These are phyloP conservation scores for Hypanus sabinus DNA, from an alignment of 2,113 vertebrate species.

Conservation along the genomic window DNA sequence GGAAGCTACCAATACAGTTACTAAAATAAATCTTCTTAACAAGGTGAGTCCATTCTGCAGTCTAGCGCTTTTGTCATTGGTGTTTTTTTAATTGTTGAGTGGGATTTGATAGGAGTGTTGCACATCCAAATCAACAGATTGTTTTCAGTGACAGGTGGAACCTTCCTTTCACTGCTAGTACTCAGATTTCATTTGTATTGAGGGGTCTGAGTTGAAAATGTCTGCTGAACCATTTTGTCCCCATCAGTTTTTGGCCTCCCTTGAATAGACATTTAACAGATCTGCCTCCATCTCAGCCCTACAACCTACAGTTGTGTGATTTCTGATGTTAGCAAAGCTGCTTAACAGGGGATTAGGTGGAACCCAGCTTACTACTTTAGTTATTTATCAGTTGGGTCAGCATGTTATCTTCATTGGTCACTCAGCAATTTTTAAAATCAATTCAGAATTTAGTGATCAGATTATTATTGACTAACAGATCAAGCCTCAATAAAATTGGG, in stretches of 20 bases:
- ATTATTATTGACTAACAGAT: not conserved
- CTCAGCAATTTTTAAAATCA: not conserved
- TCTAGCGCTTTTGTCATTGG: not conserved
- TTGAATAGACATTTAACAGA: not conserved
- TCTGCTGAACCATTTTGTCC: not conserved
- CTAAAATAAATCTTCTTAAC: conserved; percentile 96
- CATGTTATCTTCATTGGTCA: not conserved
- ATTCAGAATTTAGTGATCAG: not conserved
- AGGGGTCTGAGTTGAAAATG: not conserved
- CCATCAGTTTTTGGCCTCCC: not conserved
- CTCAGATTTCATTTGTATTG: not conserved
- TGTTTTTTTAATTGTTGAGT: not conserved
- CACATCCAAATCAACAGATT: not conserved
- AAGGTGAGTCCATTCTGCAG: conserved; percentile 60
- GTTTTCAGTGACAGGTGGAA: not conserved
- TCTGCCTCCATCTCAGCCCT: not conserved
- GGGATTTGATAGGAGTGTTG: too few relatives aligned
- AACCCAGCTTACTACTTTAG: not conserved
- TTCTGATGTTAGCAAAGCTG: not conserved
- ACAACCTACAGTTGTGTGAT: not conserved
- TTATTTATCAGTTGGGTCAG: not conserved
- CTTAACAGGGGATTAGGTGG: not conserved
- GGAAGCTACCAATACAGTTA: conserved; percentile 95
- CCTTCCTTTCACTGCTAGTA: not conserved
- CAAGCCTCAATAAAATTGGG: not conserved